Base-by-base conservation (phyloP, 2,888 invertebrate genomes). In the Adineta ricciae region DNA sequence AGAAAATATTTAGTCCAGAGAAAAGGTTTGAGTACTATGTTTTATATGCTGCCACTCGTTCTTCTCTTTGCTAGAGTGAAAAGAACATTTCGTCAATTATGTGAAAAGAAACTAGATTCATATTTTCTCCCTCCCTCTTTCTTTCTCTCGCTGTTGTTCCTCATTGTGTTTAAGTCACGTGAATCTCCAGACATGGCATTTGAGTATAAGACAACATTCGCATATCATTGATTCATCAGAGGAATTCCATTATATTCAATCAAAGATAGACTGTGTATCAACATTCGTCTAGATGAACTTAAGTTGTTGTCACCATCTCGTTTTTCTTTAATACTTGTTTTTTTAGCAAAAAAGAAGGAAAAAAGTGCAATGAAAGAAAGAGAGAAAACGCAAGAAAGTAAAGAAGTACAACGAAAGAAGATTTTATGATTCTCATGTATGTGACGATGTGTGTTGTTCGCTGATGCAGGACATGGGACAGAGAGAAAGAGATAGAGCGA, bases 351-450 rank as follows among this genome's bases (percentile, higher is more conserved):
- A 64, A 64, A 64, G 16, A 32, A 64, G 32, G n/a, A 64, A 64
- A 64, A 64, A 64, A 64, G 64, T 27, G 64, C 64, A 64, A 64
- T 64, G 64, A 64, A 64, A 56, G 46, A 56, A 56, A 56, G n/a
- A 54, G 32, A 27, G 64, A 27, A 64, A 64, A 27, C 27, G 64
- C 32, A 64, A 64, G 27, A 64, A 32, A 27, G 64, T 27, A 64
- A 64, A 27, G 27, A 27, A 64, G 32, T 32, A 64, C 64, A 32
- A 64, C 32, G 27, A 64, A 64, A 27, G 64, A 64, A 64, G 64
- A 64, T 64, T 64, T 64, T 27, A 27, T 64, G 64, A 64, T 64
- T 64, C 64, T 64, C 64, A 64, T 64, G 64, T 64, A 64, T 64
- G 64, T 64, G 64, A 64, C 64, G 64, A 64, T 64, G 64, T 16